These are phyloP conservation scores for Eupithecia exiguata DNA, from an alignment of 2,888 invertebrate species.

Conservation along the genomic window DNA sequence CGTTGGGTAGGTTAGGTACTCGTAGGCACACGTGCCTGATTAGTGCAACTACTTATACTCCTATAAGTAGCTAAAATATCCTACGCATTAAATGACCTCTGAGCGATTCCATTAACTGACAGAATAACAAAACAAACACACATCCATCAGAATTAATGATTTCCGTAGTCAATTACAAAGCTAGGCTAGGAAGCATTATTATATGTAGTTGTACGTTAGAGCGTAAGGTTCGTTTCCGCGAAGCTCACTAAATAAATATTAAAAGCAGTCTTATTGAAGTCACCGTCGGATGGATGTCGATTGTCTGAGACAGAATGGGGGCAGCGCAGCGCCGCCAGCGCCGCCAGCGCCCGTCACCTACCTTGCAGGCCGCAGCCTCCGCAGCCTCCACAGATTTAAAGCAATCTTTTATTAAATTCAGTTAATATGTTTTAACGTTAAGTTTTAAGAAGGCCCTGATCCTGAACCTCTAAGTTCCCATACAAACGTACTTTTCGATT, in stretches of 20 bases:
- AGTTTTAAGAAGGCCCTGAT: too few species aligned
- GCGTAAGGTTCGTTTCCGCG: background rate
- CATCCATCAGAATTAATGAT: background rate
- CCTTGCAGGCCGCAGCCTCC: too few species aligned
- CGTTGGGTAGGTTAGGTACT: background rate
- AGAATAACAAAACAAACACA: constrained; percentile 3
- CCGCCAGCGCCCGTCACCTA: too few species aligned
- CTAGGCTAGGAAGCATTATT: background rate
- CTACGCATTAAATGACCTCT: background rate
- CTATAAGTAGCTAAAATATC: too few species aligned
- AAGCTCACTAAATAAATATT: background rate
- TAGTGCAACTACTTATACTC: background rate
- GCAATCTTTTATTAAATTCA: too few species aligned
- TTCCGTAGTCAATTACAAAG: background rate
- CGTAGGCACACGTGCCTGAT: too few species aligned
- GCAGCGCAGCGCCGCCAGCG: too few species aligned
- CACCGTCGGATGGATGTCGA: background rate
- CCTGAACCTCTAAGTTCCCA: too few species aligned
- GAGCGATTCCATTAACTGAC: background rate
- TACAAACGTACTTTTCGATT: too few species aligned
- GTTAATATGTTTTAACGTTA: too few species aligned
- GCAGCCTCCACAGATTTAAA: too few species aligned
- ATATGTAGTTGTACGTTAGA: background rate
- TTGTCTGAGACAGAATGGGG: too few species aligned
- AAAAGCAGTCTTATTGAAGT: background rate